A percentile compares a stretch with the other conserved stretches of the same genome.
Conservation (phyloP, 2,113 vertebrate species). For the Noturus placidus region DNA sequence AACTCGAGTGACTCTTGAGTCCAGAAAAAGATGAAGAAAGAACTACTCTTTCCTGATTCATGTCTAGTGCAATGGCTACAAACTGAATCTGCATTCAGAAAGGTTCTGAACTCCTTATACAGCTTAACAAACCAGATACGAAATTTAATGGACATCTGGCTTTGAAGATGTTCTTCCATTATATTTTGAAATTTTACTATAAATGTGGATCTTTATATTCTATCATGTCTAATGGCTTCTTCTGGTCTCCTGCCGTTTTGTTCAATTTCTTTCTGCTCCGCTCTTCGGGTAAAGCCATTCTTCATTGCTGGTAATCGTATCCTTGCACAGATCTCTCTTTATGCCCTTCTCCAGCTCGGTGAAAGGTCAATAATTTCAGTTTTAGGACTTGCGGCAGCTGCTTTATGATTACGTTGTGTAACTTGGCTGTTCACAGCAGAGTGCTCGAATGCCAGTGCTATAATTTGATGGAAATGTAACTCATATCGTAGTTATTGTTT, state of each 20-base stretch:
- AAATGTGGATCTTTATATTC: not conserved
- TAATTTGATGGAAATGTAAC: not conserved
- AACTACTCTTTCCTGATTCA: not conserved
- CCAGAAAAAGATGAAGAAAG: not conserved
- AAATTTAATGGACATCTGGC: not conserved
- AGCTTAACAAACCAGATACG: not conserved
- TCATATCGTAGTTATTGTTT: not conserved
- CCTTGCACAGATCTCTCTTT: not conserved
- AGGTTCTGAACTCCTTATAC: not conserved
- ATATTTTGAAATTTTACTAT: not conserved
- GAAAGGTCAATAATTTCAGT: not conserved
- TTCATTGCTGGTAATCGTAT: not conserved
- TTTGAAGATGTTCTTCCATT: not conserved
- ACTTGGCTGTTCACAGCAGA: not conserved
- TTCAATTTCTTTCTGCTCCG: no score
- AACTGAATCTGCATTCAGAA: not conserved
- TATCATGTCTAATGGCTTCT: not conserved
- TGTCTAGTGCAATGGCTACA: not conserved
- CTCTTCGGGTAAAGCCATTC: not conserved
- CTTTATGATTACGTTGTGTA: not conserved
- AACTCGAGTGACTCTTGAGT: not conserved
- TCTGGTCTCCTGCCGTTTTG: not conserved
- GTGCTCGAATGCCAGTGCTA: no score
- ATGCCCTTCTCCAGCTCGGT: not conserved
- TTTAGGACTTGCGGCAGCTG: not conserved